Evolutionary conservation across 2,797 vertebrate species (phyloP), one percentile per base, ranked within the genome.

Genomic region (Octomys mimax): DNA sequence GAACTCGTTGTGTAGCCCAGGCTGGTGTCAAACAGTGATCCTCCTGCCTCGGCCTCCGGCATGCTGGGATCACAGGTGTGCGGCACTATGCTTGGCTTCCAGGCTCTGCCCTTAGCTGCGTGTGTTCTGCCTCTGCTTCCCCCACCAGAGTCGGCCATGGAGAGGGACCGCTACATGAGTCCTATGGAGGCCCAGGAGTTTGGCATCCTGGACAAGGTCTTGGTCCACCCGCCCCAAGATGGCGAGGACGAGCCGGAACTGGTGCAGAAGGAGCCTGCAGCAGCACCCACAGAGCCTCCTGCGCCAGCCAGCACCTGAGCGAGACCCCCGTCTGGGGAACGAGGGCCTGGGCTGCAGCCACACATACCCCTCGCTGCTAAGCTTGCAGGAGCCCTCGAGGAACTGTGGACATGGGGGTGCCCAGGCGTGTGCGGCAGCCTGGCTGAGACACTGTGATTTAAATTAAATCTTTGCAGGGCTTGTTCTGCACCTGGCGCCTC

Each of bases 111-210:
- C 33, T 52, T 33, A 28, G 24, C 57, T 21, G 26, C 13, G 24
- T 12, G 0, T 70, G 0, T 68, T 0, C 5, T 31, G 59, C 77
- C 42, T 87, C 4, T 6, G 2, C 70, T 57, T 54, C 52, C 68
- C 68, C 59, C 39, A 12, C 49, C 96, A 99, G 99, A 99, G 97
- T 66, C 98, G 0, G 98, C 99, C 87, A 99, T 99, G 99, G 99
- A 99, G 91, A 98, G 99, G 89, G 99, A 99, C 93, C 99, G 99
- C 52, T 99, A 99, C 98, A 99, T 99, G 99, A 99, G 99, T 97
- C 99, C 99, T 0, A 99, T 99, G 97, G 99, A 99, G 97, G 99
- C 99, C 0, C 99, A 99, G 98, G 99, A 99, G 96, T 99, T 99
- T 0, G 99, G 99, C 12, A 98, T 99, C 89, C 99, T 99, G 16